A percentile compares a stretch with the other conserved stretches of the same genome.
Evolutionary conservation across 2,888 invertebrate species (phyloP).

Genomic region (Apocheima hispidaria): DNA sequence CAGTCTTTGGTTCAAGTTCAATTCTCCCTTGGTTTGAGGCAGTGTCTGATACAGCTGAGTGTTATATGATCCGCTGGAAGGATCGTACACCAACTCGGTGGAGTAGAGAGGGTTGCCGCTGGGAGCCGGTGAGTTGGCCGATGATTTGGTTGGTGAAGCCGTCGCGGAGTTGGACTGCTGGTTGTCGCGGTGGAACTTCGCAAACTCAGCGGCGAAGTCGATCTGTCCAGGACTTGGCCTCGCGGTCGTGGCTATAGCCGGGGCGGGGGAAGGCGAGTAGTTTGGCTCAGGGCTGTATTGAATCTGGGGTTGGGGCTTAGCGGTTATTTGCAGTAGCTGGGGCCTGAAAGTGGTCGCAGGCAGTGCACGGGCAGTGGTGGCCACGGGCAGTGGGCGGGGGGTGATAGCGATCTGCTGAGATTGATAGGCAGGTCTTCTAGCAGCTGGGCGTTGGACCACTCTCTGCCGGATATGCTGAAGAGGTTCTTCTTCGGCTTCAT

Average conservation of each 20-base stretch:
- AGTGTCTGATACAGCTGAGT: constrained; percentile 91
- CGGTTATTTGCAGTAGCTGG: constrained; percentile 87
- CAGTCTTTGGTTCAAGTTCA: constrained; percentile 90
- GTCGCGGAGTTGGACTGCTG: constrained; percentile 81
- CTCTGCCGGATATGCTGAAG: constrained; percentile 78
- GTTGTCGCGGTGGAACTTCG: constrained; percentile 90
- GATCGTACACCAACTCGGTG: constrained; percentile 92
- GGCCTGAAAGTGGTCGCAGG: constrained; percentile 89
- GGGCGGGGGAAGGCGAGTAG: constrained; percentile 70
- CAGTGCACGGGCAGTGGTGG: constrained; percentile 78
- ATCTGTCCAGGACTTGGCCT: constrained; percentile 74
- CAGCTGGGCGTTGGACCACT: constrained; percentile 80
- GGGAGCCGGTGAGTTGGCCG: constrained; percentile 67
- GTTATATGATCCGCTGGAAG: constrained; percentile 91
- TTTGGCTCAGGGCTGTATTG: constrained; percentile 79
- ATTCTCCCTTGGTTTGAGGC: constrained; percentile 90
- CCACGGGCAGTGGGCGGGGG: constrained; percentile 84
- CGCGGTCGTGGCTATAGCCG: constrained; percentile 62
- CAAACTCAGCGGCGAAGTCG: constrained; percentile 92
- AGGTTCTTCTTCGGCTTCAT: constrained; percentile 85
- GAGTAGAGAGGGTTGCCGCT: constrained; percentile 90
- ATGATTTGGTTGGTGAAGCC: constrained; percentile 70
- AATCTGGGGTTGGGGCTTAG: constrained; percentile 79
- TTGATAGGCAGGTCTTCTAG: constrained; percentile 76
- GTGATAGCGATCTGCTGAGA: constrained; percentile 86